phyloP scores from a whole-genome alignment of 2,888 invertebrate genomes.

The Netelia melanura region DNA sequence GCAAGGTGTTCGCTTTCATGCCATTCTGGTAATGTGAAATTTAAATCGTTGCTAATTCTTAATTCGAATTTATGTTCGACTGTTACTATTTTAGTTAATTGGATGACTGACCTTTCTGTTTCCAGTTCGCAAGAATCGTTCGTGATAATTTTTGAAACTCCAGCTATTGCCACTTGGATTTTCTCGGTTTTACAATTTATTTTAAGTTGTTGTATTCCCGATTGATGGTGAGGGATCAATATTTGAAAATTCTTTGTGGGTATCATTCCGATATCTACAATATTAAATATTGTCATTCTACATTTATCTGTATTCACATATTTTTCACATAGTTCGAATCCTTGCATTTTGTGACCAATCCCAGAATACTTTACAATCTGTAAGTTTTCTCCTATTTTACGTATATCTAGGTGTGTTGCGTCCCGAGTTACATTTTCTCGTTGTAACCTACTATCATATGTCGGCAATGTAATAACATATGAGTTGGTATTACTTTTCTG shows the following conservation, averaged over 20 bases:
- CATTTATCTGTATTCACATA: too few species aligned
- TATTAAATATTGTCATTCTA: neutral
- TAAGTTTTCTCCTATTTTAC: too few species aligned
- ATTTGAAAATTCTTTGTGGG: slow-evolving; percentile 1
- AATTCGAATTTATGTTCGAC: slow-evolving; percentile 12
- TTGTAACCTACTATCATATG: too few species aligned
- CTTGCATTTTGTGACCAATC: too few species aligned
- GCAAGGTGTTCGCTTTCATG: slow-evolving; percentile 11
- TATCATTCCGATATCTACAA: slow-evolving; percentile 11
- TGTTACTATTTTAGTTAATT: slow-evolving; percentile 8
- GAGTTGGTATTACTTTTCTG: too few species aligned
- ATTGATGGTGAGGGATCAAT: slow-evolving; percentile 12
- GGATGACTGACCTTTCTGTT: slow-evolving; percentile 11
- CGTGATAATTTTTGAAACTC: slow-evolving; percentile 1
- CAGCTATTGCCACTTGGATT: slow-evolving; percentile 8
- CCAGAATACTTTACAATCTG: too few species aligned
- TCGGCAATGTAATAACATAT: too few species aligned
- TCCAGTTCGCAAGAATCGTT: slow-evolving; percentile 5
- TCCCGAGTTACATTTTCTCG: too few species aligned
- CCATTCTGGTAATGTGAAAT: slow-evolving; percentile 8
- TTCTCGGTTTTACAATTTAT: neutral
- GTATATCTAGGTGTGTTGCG: too few species aligned
- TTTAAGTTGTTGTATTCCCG: neutral
- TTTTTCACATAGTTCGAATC: too few species aligned
- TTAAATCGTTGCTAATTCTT: slow-evolving; percentile 13